Base-by-base conservation (phyloP, 2,797 vertebrate genomes). In the Euphonia xanthogaster region DNA sequence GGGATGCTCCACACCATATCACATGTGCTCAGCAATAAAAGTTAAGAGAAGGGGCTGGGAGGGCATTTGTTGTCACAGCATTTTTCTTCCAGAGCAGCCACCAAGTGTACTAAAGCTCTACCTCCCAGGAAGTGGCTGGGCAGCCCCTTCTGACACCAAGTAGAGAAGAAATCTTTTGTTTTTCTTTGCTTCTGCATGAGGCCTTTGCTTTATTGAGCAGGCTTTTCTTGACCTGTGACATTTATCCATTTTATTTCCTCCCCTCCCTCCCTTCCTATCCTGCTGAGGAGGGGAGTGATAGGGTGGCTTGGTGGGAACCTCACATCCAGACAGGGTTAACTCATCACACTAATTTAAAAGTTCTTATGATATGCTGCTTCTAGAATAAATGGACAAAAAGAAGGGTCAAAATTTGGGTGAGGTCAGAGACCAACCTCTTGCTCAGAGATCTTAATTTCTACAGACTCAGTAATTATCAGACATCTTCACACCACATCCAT, bases 11-110 rank as follows among this genome's bases (percentile, higher is more conserved):
- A 23, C 50, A 17, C 13, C 11, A 4, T 1, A 5, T 15, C 45
- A 42, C 2, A 2, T 3, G 28, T 58, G 54, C 31, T 73, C 54
- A 63, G 50, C 6, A 50, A 35, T 10, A 28, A 40, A 58, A 62
- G 6, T 6, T 18, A 11, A 31, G 44, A n/a, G 30, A 75, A 75
- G 2, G 19, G 10, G 9, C 4, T 19, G 22, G 6, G 2, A 14
- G 24, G 3, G 4, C 7, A 48, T 39, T 77, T 6, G 0, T 30
- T 63, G 30, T 40, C 28, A 25, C 2, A 30, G 0, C 1, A 0
- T 31, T 67, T 63, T 6, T 31, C 15, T 72, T 44, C 13, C 10
- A 8, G 33, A 72, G 44, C 31, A 61, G 44, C 5, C 4, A 4
- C 33, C 18, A 14, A 4, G 5, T 2, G 2, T 6, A 23, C 24